Evolutionary conservation across 2,797 vertebrate species (phyloP), one percentile per base, ranked within the genome.

Genomic region (Enteromius treurensis): DNA sequence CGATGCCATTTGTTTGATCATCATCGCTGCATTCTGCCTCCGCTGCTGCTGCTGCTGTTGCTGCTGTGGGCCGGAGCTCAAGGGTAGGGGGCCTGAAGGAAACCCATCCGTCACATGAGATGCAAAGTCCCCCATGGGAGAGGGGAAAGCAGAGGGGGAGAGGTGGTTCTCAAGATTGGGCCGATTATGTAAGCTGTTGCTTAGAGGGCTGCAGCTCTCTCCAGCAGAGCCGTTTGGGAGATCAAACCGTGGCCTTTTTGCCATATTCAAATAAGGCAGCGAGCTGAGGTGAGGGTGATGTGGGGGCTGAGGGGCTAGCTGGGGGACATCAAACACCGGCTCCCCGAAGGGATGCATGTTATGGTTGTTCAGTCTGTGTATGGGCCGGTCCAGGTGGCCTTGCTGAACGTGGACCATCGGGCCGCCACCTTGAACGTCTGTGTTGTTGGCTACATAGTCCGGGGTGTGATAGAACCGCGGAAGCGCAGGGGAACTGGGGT

Each of bases 1-100:
- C 2, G 97, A 98, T 70, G 97, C 98, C 97, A 99, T 99, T 94
- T 99, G 98, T 93, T 99, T 99, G 87, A 99, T 99, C 95, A 99
- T 98, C 95, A 99, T 97, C 87, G 97, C 97, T 34, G 97, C 97
- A 15, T 99, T 98, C 86, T 97, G 97, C 17, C 96, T 95, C 10
- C 96, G 95, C 86, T 95, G 97, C 89, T 97, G 96, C 87, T 96
- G 95, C 88, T 97, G 96, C 88, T 96, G 95, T 88, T 97, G 96
- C 88, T 96, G 97, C 87, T 98, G 97, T 0, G 96, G 94, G 77
- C 95, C 95, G 0, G 96, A 93, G 32, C 97, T 97, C 55, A 97
- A 96, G 88, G 97, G 92, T 0, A 94, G 91, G 0, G 95, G 96
- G 64, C 96, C 96, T 14, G 95, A 93, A 84, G 83, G 94, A 87